Evolutionary conservation across 2,113 vertebrate genomes (phyloP).

Genomic region (Phoxinus phoxinus): DNA sequence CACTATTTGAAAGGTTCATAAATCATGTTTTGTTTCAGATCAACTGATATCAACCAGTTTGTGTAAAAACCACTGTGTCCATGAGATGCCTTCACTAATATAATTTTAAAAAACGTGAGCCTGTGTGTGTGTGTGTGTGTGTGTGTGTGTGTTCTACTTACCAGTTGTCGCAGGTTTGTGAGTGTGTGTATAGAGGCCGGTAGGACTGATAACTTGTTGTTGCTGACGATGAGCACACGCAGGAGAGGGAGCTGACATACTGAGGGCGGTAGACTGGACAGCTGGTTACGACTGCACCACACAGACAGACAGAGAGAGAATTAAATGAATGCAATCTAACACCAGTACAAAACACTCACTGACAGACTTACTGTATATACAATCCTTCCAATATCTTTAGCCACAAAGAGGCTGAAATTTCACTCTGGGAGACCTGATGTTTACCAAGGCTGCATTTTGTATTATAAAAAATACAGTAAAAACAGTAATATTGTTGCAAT

Average conservation of each 20-base stretch:
- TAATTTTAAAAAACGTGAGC: neutral
- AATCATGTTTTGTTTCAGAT: neutral
- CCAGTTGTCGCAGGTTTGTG: slow-evolving; percentile 86
- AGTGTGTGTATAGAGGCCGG: slow-evolving; percentile 80
- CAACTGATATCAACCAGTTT: neutral
- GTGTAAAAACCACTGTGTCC: neutral
- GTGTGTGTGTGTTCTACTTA: slow-evolving; percentile 63
- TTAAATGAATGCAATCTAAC: neutral
- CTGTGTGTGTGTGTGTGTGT: neutral
- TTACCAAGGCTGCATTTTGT: neutral
- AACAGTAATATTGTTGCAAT: neutral
- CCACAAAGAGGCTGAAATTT: neutral
- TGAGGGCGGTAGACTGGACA: slow-evolving; percentile 81
- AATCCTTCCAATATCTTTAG: neutral
- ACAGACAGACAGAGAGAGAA: neutral
- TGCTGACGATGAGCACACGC: slow-evolving; percentile 88
- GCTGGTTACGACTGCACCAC: slow-evolving; percentile 85
- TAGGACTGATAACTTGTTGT: slow-evolving; percentile 87
- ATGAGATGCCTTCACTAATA: neutral
- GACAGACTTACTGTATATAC: neutral
- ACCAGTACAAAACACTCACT: neutral
- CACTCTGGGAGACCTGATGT: neutral
- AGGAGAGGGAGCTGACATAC: slow-evolving; percentile 90
- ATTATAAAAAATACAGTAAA: neutral
- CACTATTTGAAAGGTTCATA: neutral